Evolutionary conservation across 2,888 invertebrate species (phyloP), one percentile per base, ranked within the genome.

Genomic region (Lymantria dispar): DNA sequence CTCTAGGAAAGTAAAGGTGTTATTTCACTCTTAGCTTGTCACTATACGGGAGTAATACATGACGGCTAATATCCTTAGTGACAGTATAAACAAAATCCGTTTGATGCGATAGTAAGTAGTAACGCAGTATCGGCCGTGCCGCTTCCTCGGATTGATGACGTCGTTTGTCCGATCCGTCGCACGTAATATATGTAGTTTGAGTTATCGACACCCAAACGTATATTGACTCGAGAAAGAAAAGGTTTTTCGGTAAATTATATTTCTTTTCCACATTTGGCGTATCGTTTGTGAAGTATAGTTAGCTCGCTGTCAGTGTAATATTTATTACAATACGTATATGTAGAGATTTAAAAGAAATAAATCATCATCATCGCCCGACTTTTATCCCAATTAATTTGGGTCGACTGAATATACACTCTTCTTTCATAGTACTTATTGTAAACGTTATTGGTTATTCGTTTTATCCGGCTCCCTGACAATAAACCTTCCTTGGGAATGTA

Each of bases 111-210:
- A 10, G 38, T 22, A 22, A 22, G n/a, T n/a, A 22, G 22, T 31
- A 11, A 50, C 45, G 39, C 10, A 36, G 45, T 42, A 51, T 47
- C 40, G 41, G 9, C n/a, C 15, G 29, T 43, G 33, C 44, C 37
- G 37, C 44, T 39, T n/a, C 8, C 33, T 48, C 15, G 39, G 52
- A 59, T 49, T 45, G 50, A 62, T 50, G 60, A 64, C 52, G 47
- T 52, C 52, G 54, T 62, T 56, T 64, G 56, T 56, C 50, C 38
- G 33, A 50, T 43, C 50, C 40, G 40, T 33, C 48, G 39, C 10
- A 29, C 49, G 30, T 55, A 41, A 58, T 52, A 44, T 49, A 50
- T 33, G 33, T 33, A 33, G 46, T 58, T 48, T 59, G 52, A 60
- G 43, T 56, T 52, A 64, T 60, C 7, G 22, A 14, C 41, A 30